Evolutionary conservation across 2,888 invertebrate genomes (phyloP).

Genomic region (Lycaena phlaeas): DNA sequence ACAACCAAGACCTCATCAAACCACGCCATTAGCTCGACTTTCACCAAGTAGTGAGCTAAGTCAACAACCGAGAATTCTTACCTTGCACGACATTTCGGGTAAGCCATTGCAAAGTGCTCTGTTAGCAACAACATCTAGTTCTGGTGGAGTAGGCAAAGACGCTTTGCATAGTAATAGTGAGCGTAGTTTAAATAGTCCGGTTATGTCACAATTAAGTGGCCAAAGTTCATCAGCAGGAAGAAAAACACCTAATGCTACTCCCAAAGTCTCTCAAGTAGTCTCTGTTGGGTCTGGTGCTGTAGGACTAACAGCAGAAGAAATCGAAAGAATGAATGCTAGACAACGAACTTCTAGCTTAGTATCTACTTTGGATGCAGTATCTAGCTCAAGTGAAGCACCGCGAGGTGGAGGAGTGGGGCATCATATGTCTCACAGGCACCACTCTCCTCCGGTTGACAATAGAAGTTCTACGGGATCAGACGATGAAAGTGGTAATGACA

Average conservation of each 20-base stretch:
- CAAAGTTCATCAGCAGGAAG: constrained; percentile 87
- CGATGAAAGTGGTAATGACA: constrained; percentile 95
- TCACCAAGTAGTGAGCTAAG: constrained; percentile 95
- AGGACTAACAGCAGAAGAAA: constrained; percentile 93
- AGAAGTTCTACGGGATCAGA: constrained; percentile 86
- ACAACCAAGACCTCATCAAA: constrained; percentile 83
- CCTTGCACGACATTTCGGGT: constrained; percentile 93
- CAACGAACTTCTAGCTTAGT: constrained; percentile 93
- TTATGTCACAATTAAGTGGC: constrained; percentile 92
- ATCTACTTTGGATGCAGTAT: constrained; percentile 94
- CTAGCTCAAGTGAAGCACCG: constrained; percentile 88
- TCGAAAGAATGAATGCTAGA: constrained; percentile 89
- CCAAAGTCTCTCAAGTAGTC: constrained; percentile 78
- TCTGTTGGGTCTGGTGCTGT: constrained; percentile 80
- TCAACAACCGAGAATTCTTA: constrained; percentile 93
- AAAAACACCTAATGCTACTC: constrained; percentile 78
- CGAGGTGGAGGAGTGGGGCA: constrained; percentile 78
- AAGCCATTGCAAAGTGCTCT: constrained; percentile 92
- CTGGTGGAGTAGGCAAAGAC: constrained; percentile 90
- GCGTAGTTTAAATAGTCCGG: constrained; percentile 91
- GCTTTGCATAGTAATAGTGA: constrained; percentile 93
- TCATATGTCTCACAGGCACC: constrained; percentile 80
- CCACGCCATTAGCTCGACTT: constrained; percentile 90
- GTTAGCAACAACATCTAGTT: constrained; percentile 90
- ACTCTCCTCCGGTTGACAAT: constrained; percentile 81